Evolutionary conservation across 2,113 vertebrate species (phyloP).

Genomic region (Istiophorus platypterus): DNA sequence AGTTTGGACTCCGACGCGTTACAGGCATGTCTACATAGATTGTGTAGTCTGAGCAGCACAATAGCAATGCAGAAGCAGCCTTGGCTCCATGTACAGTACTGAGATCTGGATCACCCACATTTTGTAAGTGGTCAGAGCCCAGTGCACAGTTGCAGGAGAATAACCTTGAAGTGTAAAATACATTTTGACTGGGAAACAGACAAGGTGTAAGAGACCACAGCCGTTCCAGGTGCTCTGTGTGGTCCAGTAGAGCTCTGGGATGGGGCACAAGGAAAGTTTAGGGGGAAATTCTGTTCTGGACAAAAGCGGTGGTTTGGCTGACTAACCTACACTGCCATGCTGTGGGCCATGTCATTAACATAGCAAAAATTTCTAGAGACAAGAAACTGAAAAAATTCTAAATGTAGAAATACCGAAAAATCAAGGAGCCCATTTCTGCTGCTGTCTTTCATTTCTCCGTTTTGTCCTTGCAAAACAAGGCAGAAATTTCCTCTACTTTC

Average conservation of each 20-base stretch:
- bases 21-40: neutral
- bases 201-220: no score
- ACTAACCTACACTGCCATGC: neutral
- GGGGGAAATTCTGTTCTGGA: no score
- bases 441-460: neutral
- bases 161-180: no score
- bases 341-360: neutral
- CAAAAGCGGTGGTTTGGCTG: no score
- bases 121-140: no score
- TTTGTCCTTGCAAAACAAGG: conserved; percentile 11
- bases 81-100: neutral
- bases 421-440: neutral
- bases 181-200: no score
- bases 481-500: neutral
- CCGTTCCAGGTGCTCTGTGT: no score
- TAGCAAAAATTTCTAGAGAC: neutral
- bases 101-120: no score
- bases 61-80: neutral
- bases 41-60: neutral
- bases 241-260: no score
- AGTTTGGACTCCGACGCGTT: neutral
- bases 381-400: neutral
- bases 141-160: neutral
- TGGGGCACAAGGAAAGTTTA: no score
- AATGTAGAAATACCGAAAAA: neutral